Evolutionary conservation across 2,888 invertebrate genomes (phyloP), one percentile per base, ranked within the genome.

Genomic region (Lypha dubia): DNA sequence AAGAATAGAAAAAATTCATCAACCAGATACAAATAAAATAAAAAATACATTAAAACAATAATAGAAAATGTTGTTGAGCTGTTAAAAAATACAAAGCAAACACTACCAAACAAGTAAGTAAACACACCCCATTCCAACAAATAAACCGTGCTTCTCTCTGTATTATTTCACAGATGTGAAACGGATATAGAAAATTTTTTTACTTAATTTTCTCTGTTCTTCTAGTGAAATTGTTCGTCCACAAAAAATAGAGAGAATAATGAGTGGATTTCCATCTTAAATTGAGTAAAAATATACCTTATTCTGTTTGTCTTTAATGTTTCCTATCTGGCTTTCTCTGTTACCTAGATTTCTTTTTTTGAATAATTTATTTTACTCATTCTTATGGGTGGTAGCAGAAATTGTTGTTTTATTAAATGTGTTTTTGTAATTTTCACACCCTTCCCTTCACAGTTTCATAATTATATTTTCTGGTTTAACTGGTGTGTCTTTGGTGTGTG

Each of bases 391-490:
- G 1, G 6, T 13, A 32, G 0, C 0, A 3, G 5, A 67, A 58
- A 41, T 41, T 62, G 60, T 58, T 58, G 51, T 67, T 65, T 62
- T 67, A 44, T 53, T 9, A 11, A 32, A 20, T 46, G 56, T 67
- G 60, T 71, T 79, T 51, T 71, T 83, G 73, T 28, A 56, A 73
- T 49, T 68, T 77, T 51, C 41, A 15, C 60, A 70, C 77, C 74
- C 81, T 65, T 77, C 35, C 7, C 63, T 56, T 46, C 35, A 15
- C 13, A 35, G 62, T 49, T 41, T 32, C 13, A 24, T 32, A 4
- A 6, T 56, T 1, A 28, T 24, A n/a, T 13, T 35, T 60, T 73
- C 84, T 58, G 81, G 84, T 84, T 84, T 89, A 87, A 87, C 87
- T 84, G 76, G 82, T 71, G 83, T 71, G 79, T 46, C 81, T 81